phyloP scores from a whole-genome alignment of 2,888 invertebrate species.

The Temnothorax ravouxi region DNA sequence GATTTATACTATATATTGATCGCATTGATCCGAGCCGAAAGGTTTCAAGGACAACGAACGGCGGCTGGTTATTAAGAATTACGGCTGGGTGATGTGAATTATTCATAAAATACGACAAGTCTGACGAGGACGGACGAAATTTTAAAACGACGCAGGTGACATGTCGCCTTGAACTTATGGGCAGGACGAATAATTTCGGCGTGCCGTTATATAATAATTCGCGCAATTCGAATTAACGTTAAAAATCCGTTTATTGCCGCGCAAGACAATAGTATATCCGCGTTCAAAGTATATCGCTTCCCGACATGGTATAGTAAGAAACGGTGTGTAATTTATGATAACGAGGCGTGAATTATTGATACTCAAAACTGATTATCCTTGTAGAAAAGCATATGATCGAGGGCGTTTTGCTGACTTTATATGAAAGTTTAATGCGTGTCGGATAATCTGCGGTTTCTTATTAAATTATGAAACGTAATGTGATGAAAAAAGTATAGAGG shows the following conservation, averaged over 20 bases:
- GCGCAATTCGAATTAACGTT: conserved; percentile 19
- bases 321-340: conserved; percentile 59
- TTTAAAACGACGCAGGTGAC: conserved; percentile 35
- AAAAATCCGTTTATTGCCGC: conserved; percentile 2
- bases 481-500: neutral
- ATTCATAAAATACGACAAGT: conserved; percentile 59
- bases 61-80: conserved; percentile 52
- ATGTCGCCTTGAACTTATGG: conserved; percentile 62
- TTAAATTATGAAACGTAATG: neutral
- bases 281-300: neutral
- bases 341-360: conserved; percentile 62
- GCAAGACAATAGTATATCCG: neutral
- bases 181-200: conserved; percentile 54
- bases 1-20: conserved; percentile 36
- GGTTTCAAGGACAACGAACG: conserved; percentile 52
- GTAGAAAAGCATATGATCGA: neutral
- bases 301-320: conserved; percentile 21
- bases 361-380: conserved; percentile 58
- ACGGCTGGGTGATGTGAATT: conserved; percentile 56
- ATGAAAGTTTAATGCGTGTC: conserved; percentile 1
- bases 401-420: neutral
- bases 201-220: conserved; percentile 56
- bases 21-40: conserved; percentile 22
- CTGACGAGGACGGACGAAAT: conserved; percentile 49
- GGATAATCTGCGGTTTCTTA: conserved; percentile 20